Evolutionary conservation across 1,140 invertebrate species (phyloP).

Genomic region (Calephelis nemesis): DNA sequence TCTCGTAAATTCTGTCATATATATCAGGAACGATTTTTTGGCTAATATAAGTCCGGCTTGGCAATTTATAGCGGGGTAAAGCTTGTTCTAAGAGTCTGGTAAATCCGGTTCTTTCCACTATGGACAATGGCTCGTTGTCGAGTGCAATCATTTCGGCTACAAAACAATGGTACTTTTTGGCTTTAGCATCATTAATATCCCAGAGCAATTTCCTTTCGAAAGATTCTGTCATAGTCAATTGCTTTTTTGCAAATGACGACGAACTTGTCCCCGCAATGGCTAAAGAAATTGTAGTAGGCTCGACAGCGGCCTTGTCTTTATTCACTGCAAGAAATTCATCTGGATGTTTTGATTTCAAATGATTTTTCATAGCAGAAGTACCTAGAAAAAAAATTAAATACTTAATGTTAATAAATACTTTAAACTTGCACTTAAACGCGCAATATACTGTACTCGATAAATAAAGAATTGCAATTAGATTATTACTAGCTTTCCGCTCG

Average conservation of each 20-base stretch:
- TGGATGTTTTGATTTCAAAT: slow-evolving; percentile 25
- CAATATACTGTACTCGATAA: no score
- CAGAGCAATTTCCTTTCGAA: slow-evolving; percentile 31
- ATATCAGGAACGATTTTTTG: slow-evolving; percentile 39
- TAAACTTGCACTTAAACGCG: no score
- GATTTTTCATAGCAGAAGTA: slow-evolving; percentile 22
- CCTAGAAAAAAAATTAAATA: background rate
- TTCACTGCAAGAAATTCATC: slow-evolving; percentile 18
- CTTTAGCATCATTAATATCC: slow-evolving; percentile 33
- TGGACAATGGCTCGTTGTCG: slow-evolving; percentile 30
- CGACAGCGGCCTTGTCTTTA: slow-evolving; percentile 6
- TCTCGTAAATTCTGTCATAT: slow-evolving; percentile 36
- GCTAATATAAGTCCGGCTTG: slow-evolving; percentile 36
- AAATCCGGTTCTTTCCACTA: slow-evolving; percentile 32
- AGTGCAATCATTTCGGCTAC: slow-evolving; percentile 36
- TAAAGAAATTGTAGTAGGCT: background rate
- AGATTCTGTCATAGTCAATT: slow-evolving; percentile 29
- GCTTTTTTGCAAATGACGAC: slow-evolving; percentile 25
- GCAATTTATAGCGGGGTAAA: slow-evolving; percentile 19
- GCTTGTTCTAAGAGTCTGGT: slow-evolving; percentile 28
- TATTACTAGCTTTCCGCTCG: no score
- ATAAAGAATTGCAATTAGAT: no score
- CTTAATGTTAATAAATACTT: no score
- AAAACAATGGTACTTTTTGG: slow-evolving; percentile 34
- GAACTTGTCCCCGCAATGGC: slow-evolving; percentile 10